These are phyloP conservation scores for Mus musculus DNA, from an alignment of 2,113 vertebrate species.

Conservation along the genomic window DNA sequence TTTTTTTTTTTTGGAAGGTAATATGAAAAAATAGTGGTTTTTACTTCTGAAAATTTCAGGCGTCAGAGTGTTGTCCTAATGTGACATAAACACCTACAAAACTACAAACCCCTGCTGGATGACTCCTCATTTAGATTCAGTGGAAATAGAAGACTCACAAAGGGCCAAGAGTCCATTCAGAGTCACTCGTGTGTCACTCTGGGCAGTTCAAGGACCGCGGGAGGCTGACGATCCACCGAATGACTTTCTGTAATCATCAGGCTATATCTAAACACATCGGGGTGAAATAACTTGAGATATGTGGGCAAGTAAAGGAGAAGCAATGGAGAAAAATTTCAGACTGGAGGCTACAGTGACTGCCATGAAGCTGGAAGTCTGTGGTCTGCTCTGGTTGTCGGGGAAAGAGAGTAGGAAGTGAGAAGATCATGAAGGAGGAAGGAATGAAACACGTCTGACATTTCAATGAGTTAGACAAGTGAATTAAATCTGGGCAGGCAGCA, in stretches of 20 bases:
- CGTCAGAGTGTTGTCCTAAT: not conserved
- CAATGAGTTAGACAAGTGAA: slow-evolving; percentile 71
- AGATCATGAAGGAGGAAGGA: slow-evolving; percentile 26
- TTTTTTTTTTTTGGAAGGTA: not conserved
- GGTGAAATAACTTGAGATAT: not conserved
- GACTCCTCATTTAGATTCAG: not conserved
- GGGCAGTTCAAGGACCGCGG: not conserved
- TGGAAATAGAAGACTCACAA: not conserved
- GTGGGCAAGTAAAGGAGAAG: not conserved
- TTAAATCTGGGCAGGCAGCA: slow-evolving; percentile 70
- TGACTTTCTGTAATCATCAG: not conserved
- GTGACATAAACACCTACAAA: not conserved
- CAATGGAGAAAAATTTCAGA: not conserved
- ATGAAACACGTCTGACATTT: slow-evolving; percentile 55
- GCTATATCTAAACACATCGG: not conserved
- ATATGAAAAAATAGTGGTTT: not conserved
- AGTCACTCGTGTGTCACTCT: not conserved
- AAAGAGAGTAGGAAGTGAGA: slow-evolving; percentile 40
- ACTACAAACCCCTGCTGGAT: not conserved
- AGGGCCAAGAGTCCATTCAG: not conserved
- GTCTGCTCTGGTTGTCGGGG: not conserved
- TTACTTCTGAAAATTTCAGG: not conserved
- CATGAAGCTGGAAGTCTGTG: not conserved
- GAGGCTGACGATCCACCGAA: not conserved
- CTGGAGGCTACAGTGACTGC: not conserved